Base-by-base conservation (phyloP, 2,797 vertebrate species). In the Sciurus carolinensis region DNA sequence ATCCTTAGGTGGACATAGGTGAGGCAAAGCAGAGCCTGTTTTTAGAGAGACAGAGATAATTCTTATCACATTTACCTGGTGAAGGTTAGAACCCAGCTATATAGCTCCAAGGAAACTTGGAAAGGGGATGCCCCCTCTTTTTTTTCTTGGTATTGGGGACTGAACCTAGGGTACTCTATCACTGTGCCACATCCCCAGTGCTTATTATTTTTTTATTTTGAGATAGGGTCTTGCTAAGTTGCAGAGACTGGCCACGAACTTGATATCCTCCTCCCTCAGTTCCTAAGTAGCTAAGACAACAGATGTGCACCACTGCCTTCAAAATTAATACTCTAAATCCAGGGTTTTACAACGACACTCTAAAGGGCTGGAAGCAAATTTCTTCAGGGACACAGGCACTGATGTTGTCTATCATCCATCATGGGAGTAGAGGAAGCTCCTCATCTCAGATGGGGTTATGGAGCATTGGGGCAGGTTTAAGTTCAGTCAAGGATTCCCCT, bases 71-170 rank as follows among this genome's bases (percentile, higher is more conserved):
- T 39, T 81, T 95, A 39, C 73, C 57, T 87, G n/a, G 79, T 75
- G 62, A 94, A 95, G 69, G 47, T 96, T 76, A 91, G 82, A 95
- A 75, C 30, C 47, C 81, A 92, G 39, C n/a, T 92, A 52, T 24
- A 10, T 4, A 83, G 39, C 80, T 95, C 72, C 72, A 89, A 91
- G 87, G 69, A 97, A 95, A 91, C 12, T 4, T 8, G 26, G 15
- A 39, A 11, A 10, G 47, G 50, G 11, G 57, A 59, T 59, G 57
- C 22, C 57, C 7, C 57, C 57, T 7, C 7, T 1, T 26, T 59
- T 59, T 59, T 59, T 59, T 24, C 57, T 59, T 59, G 22, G 22
- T 26, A 59, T 8, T 24, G 3, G 22, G 20, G 22, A 59, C 8
- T 59, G 22, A 59, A 59, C 57, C 57, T 22, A 59, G 8, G 22